Conservation (phyloP, 2,888 invertebrate species). For the Gasteruption jaculator region DNA sequence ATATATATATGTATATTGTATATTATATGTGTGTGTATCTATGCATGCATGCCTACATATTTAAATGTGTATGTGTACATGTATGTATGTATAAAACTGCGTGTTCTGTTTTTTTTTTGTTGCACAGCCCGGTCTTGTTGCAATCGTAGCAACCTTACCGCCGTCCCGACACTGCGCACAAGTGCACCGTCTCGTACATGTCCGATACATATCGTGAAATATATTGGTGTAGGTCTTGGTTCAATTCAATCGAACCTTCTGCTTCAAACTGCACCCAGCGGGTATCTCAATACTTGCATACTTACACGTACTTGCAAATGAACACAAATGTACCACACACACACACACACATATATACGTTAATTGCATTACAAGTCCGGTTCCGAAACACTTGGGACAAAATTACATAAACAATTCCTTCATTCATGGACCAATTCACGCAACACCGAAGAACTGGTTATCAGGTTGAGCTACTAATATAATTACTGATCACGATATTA, state of each 20-base stretch:
- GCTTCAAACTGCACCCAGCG: background rate
- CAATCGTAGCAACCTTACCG: background rate
- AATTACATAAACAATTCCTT: background rate
- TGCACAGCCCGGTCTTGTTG: constrained; percentile 6
- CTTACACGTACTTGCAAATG: background rate
- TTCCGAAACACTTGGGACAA: constrained; percentile 12
- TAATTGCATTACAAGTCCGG: too few species aligned
- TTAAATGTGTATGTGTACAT: too few species aligned
- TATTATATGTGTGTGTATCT: too few species aligned
- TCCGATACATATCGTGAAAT: constrained; percentile 8
- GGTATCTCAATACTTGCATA: background rate
- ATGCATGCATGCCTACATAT: too few species aligned
- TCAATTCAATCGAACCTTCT: too few species aligned
- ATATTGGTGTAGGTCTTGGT: constrained; percentile 24
- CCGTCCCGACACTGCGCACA: constrained; percentile 22
- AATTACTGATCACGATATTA: background rate
- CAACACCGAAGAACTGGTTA: too few species aligned
- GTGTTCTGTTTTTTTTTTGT: too few species aligned
- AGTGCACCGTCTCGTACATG: constrained; percentile 12
- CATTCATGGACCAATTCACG: too few species aligned
- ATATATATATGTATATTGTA: too few species aligned
- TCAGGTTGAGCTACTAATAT: background rate
- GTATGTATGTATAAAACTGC: too few species aligned
- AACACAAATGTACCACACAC: background rate
- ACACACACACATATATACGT: background rate